These are phyloP conservation scores for Zaprionus vittiger DNA, from an alignment of 1,140 invertebrate species.

Conservation along the genomic window DNA sequence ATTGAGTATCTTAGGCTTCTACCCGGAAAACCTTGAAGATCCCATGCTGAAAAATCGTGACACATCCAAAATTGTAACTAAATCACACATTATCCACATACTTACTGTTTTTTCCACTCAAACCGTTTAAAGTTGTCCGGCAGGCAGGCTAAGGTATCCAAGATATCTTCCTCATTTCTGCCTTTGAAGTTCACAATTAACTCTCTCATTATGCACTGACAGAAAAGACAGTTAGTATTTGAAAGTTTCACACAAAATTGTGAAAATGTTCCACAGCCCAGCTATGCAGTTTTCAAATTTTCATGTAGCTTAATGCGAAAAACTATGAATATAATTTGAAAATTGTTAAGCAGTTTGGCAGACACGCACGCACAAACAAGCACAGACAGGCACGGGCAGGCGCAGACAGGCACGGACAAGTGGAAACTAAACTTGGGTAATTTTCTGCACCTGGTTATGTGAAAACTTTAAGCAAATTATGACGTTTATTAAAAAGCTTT, in stretches of 20 bases:
- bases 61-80: neutral
- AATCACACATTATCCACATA: too few species aligned
- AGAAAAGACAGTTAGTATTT: neutral
- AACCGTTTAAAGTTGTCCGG: too few species aligned
- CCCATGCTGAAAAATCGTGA: too few species aligned
- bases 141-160: too few species aligned
- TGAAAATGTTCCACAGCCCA: slow-evolving; percentile 38
- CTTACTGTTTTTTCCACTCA: too few species aligned
- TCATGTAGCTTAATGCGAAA: slow-evolving; percentile 18
- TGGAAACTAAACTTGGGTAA: slow-evolving; percentile 29
- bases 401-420: neutral
- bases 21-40: too few species aligned
- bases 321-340: slow-evolving; percentile 72
- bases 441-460: slow-evolving; percentile 56
- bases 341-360: slow-evolving; percentile 56
- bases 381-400: slow-evolving; percentile 3
- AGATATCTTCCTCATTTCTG: neutral
- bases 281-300: slow-evolving; percentile 23
- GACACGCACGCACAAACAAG: slow-evolving; percentile 14
- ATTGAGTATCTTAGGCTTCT: too few species aligned
- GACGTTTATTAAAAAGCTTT: slow-evolving; percentile 80
- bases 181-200: neutral
- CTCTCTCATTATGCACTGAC: neutral
- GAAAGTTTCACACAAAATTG: slow-evolving; percentile 38
- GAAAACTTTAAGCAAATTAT: slow-evolving; percentile 81